Evolutionary conservation across 2,888 invertebrate species (phyloP), one percentile per base, ranked within the genome.

Genomic region (Dryobota labecula): DNA sequence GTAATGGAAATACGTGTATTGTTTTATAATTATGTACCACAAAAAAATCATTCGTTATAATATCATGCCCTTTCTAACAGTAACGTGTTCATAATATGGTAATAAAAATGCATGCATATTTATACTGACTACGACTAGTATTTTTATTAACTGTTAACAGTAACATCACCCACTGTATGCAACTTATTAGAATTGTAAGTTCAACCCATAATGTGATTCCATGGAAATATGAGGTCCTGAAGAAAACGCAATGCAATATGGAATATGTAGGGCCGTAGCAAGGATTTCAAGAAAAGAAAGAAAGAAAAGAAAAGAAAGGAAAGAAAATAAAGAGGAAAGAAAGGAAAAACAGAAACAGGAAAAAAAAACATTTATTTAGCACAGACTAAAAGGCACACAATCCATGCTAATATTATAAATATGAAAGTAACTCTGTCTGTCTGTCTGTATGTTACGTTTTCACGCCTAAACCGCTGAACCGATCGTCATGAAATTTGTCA

Each of bases 71-170:
- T 33, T 13, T n/a, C 8, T 33, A 54, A n/a, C 13, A 67, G 4
- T n/a, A 47, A n/a, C 15, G 1, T 18, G 20, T 13, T 62, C 15
- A 38, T n/a, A 11, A 15, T 1, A 20, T 20, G 13, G 3, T 13
- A 27, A 61, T 24, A 18, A 2, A 41, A 56, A 41, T 13, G 7
- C 49, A 67, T 68, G 49, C 45, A 58, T 38, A 36, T 66, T 30
- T n/a, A 49, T 20, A 27, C 7, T 9, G n/a, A 18, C 20, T 36
- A 36, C 9, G 5, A 18, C 20, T 58, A 41, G 18, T 41, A 43
- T n/a, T n/a, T n/a, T n/a, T n/a, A n/a, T n/a, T n/a, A n/a, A n/a
- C n/a, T 43, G 9, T 33, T 61, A n/a, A 6, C 27, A 51, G 11
- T 30, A 20, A 18, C 30, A 54, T 15, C 2, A 41, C 15, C 20